Evolutionary conservation across 1,140 invertebrate species (phyloP).

Genomic region (Drosophila subpulchrella): DNA sequence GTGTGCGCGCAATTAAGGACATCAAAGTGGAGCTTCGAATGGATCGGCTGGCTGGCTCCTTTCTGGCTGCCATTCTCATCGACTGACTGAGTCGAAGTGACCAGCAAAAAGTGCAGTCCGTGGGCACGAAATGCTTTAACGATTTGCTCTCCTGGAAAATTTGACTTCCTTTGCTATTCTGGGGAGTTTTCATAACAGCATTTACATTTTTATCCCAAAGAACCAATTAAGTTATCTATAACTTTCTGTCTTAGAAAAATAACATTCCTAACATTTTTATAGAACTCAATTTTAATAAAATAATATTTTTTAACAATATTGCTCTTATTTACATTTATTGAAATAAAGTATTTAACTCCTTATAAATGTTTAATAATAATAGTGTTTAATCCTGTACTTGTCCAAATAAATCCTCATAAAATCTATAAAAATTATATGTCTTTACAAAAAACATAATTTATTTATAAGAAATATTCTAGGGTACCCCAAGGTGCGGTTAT

Average conservation of each 20-base stretch:
- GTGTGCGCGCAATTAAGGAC: constrained; percentile 76
- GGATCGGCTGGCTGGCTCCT: constrained; percentile 9
- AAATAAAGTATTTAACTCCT: too few relatives aligned
- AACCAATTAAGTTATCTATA: too few relatives aligned
- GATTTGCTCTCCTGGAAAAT: not conserved
- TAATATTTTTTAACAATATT: too few relatives aligned
- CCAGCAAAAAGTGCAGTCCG: constrained; percentile 2
- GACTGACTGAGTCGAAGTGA: not conserved
- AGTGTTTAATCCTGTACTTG: not conserved
- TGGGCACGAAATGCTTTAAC: constrained; percentile 1
- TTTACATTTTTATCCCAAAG: not conserved
- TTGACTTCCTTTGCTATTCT: not conserved
- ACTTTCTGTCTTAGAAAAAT: too few relatives aligned
- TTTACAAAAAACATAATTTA: too few relatives aligned
- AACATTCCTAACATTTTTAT: too few relatives aligned
- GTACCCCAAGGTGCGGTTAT: not conserved
- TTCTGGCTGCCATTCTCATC: constrained; percentile 6
- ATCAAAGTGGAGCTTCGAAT: constrained; percentile 47
- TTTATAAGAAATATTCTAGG: not conserved
- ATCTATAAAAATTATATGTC: too few relatives aligned
- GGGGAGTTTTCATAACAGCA: not conserved
- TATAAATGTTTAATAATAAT: too few relatives aligned
- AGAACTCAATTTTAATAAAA: too few relatives aligned
- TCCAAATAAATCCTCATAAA: too few relatives aligned
- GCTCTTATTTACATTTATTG: too few relatives aligned